Evolutionary conservation across 2,113 vertebrate species (phyloP), one percentile per base, ranked within the genome.

Genomic region (Notechis scutatus): DNA sequence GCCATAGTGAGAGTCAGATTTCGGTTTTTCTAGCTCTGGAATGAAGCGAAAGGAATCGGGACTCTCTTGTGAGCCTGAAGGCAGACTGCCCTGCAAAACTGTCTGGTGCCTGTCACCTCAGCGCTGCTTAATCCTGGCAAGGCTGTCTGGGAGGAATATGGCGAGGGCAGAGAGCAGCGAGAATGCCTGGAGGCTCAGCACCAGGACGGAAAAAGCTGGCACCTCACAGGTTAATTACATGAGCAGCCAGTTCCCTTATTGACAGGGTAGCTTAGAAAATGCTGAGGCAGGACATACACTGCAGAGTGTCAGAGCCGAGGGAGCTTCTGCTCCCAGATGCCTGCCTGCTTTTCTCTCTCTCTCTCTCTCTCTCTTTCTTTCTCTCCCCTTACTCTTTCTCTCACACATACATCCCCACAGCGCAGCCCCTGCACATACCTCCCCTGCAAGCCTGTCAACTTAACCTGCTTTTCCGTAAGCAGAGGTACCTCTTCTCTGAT

Each of bases 231-330:
- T 92, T 95, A 94, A 90, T 93, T 3, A 29, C 0, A 39, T 20
- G 92, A 91, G 94, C 91, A 0, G 89, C 93, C 20, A 56, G 42
- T 88, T 94, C 94, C 91, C 95, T 93, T 95, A 92, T 92, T 94
- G 95, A 93, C 95, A 93, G 95, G 95, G 87, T 1, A 23, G 95
- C 92, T 6, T 92, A 94, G 88, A 93, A 95, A 94, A 86, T 3
- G 56, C 94, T 95, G 96, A 96, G 95, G 95, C 94, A 95, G 94
- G 94, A 42, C 94, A 23, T 94, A 6, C 2, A 54, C 87, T 91
- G 26, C 88, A 3, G 87, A 64, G 94, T 74, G 92, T 81, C 91
- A 64, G 86, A 1, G 5, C 89, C 1, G 69, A 87, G 0, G 61
- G 56, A 89, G 95, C 95, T 93, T 94, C 52, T 9, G 81, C 95